Conservation (phyloP, 2,797 vertebrate species). For the Valencia hispanica region DNA sequence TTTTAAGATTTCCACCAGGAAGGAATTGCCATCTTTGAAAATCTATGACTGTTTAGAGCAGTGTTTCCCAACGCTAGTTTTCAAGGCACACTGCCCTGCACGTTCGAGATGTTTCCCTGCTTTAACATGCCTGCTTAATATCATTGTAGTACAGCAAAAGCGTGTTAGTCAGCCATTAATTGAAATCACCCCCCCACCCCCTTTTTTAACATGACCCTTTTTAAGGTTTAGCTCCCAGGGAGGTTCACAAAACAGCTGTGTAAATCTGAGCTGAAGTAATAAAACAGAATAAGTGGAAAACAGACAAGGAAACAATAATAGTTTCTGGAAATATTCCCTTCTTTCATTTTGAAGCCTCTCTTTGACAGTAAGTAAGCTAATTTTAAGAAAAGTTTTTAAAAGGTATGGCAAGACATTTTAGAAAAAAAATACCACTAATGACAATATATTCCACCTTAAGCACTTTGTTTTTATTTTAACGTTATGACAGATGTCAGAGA, state of each 20-base stretch:
- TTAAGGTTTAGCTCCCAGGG: not conserved
- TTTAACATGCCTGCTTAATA: too few species aligned
- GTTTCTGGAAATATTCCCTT: not conserved
- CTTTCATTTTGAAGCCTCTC: not conserved
- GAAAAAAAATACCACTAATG: not conserved
- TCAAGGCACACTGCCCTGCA: too few species aligned
- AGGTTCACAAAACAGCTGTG: not conserved
- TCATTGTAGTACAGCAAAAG: too few species aligned
- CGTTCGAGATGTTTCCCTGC: too few species aligned
- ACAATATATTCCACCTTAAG: not conserved
- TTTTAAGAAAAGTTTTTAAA: not conserved
- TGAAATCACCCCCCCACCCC: too few species aligned
- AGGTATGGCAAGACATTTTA: not conserved
- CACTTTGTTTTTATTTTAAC: not conserved
- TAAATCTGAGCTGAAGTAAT: not conserved
- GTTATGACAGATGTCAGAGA: not conserved
- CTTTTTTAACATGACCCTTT: not conserved
- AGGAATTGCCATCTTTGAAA: not conserved
- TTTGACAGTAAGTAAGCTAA: too few species aligned
- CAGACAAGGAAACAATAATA: not conserved
- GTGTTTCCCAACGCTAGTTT: too few species aligned
- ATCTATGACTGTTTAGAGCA: not conserved
- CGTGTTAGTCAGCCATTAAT: too few species aligned
- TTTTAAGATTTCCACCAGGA: not conserved
- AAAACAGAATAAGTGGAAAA: not conserved